These are phyloP conservation scores for Ailurus styani DNA, from an alignment of 2,113 vertebrate genomes.

Conservation along the genomic window DNA sequence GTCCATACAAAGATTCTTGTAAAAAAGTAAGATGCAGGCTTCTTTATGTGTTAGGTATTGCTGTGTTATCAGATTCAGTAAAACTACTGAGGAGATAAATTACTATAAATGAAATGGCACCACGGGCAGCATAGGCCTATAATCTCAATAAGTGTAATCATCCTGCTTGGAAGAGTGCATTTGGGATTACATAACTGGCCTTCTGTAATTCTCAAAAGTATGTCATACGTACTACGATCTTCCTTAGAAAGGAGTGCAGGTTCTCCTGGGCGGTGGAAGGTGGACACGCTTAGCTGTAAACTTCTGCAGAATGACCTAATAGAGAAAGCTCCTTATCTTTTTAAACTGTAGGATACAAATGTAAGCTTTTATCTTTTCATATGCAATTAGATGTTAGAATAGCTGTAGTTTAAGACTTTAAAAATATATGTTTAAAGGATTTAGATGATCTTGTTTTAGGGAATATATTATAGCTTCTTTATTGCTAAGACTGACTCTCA, in stretches of 20 bases:
- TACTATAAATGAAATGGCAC: slow-evolving; percentile 53
- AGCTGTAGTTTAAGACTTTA: background rate
- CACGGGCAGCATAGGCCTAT: slow-evolving; percentile 21
- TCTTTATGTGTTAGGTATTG: background rate
- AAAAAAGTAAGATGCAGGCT: background rate
- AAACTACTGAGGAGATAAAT: slow-evolving; percentile 62
- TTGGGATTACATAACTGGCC: background rate
- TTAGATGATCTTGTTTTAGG: background rate
- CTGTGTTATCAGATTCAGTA: slow-evolving; percentile 43
- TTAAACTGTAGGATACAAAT: background rate
- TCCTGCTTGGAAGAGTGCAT: slow-evolving; percentile 16
- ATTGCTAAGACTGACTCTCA: background rate
- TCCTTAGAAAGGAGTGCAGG: background rate
- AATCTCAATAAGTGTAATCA: background rate
- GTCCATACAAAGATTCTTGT: background rate
- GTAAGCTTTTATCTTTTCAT: background rate
- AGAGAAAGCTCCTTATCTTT: background rate
- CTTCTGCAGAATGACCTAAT: background rate
- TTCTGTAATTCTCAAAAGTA: background rate
- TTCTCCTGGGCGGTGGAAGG: background rate
- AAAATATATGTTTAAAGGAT: background rate
- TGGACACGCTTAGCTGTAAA: background rate
- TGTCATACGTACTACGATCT: background rate
- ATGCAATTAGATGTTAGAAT: background rate
- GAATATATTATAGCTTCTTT: background rate